Base-by-base conservation (phyloP, 2,113 vertebrate genomes). In the Megalops atlanticus region DNA sequence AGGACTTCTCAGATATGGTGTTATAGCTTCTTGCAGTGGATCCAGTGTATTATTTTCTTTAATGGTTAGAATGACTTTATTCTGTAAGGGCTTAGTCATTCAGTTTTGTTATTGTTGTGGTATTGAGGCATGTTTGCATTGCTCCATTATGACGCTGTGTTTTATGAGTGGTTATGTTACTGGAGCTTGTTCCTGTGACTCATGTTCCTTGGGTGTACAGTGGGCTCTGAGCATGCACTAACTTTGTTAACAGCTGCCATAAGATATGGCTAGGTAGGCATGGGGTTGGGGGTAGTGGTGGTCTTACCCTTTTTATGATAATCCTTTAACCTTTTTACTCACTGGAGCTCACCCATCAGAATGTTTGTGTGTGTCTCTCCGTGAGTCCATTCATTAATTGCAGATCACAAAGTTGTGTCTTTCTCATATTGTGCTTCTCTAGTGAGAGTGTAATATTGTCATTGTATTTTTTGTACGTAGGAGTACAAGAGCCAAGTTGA, bases 211-310 rank as follows among this genome's bases (percentile, higher is more conserved):
- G 18, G 8, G 36, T 43, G 2, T n/a, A 74, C n/a, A 74, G 39
- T 38, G 72, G 35, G 12, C 21, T 74, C 18, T 21, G 21, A 1
- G 71, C 36, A 40, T 1, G 70, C 36, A 3, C 36, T 74, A 18
- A 74, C 71, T 74, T 72, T 38, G 70, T 16, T 16, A 39, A 43
- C 72, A 74, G 72, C 72, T 74, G 36, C 72, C 11, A 74, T 24
- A 74, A 43, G 21, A 39, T 16, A 74, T 27, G 21, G 24, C 72
- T 74, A 18, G 14, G 1, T 11, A 39, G 36, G 38, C 1, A 73
- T 5, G 21, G 4, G 16, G 12, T 52, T 49, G 2, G 2, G 47
- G 12, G 47, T 1, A 45, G 43, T 6, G 43, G 43, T 6, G 43
- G 43, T 45, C 43, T 14, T 45, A 68, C 33, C 27, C 33, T 10